Evolutionary conservation across 1,140 invertebrate genomes (phyloP).

Genomic region (Calycopis cecrops): DNA sequence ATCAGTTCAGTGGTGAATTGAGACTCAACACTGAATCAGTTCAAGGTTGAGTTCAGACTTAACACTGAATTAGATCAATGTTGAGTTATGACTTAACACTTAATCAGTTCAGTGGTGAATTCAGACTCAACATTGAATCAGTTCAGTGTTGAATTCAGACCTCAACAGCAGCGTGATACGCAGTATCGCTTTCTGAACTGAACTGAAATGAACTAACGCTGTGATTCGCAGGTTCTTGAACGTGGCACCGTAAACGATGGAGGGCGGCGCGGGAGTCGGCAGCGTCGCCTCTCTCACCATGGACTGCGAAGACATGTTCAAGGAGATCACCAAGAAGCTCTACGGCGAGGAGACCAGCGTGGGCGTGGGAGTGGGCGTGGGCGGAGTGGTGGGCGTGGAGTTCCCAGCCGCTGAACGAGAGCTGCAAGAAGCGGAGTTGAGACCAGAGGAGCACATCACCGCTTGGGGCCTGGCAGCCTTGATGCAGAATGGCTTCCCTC

Average conservation of each 20-base stretch:
- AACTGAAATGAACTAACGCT: too few species aligned
- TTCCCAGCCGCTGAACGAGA: slow-evolving; percentile 64
- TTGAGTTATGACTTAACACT: too few species aligned
- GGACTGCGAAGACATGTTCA: slow-evolving; percentile 78
- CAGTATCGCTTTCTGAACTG: too few species aligned
- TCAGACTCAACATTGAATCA: too few species aligned
- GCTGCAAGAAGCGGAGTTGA: slow-evolving; percentile 72
- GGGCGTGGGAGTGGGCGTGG: slow-evolving; percentile 41
- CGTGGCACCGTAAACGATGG: slow-evolving; percentile 33
- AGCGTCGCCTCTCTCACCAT: slow-evolving; percentile 61
- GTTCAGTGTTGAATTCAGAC: too few species aligned
- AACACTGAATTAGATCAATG: too few species aligned
- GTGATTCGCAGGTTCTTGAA: neutral
- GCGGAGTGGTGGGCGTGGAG: slow-evolving; percentile 60
- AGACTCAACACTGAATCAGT: too few species aligned
- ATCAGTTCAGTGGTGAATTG: too few species aligned
- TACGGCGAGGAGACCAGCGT: slow-evolving; percentile 86
- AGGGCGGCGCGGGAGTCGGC: slow-evolving; percentile 46
- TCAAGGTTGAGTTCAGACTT: too few species aligned
- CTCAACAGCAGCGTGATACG: too few species aligned
- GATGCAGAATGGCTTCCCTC: slow-evolving; percentile 83
- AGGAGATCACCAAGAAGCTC: slow-evolving; percentile 92
- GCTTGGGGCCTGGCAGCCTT: slow-evolving; percentile 82
- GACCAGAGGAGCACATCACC: slow-evolving; percentile 80
- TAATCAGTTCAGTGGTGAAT: too few species aligned